phyloP scores from a whole-genome alignment of 2,888 invertebrate species.

The Amorpha juglandis region DNA sequence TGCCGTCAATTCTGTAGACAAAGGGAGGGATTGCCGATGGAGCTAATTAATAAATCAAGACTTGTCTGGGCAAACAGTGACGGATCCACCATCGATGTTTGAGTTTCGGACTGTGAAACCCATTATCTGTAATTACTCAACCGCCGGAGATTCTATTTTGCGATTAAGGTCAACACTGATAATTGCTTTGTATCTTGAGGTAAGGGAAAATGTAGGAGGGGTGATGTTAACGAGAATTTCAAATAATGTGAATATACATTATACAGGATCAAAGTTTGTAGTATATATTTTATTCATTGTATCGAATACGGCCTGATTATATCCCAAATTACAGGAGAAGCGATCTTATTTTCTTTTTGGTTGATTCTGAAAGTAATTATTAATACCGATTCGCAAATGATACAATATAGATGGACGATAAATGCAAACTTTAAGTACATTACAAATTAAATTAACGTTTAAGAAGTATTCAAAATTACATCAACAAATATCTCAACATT shows the following conservation, averaged over 20 bases:
- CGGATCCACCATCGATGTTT: slow-evolving; percentile 48
- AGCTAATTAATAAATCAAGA: slow-evolving; percentile 68
- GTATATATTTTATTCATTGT: background rate
- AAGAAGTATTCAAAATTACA: background rate
- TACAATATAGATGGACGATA: too few species aligned
- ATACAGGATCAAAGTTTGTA: background rate
- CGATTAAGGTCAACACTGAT: slow-evolving; percentile 24
- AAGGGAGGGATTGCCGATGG: slow-evolving; percentile 58
- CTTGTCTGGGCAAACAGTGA: slow-evolving; percentile 62
- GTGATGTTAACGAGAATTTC: background rate
- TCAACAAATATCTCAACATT: background rate
- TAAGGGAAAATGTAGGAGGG: slow-evolving; percentile 3
- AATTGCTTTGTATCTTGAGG: slow-evolving; percentile 14
- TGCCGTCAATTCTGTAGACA: slow-evolving; percentile 45
- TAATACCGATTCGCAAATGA: too few species aligned
- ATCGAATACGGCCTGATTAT: background rate
- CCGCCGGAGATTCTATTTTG: slow-evolving; percentile 31
- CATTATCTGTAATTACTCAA: slow-evolving; percentile 50
- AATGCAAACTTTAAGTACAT: too few species aligned
- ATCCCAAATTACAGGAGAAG: background rate
- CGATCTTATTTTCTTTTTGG: too few species aligned
- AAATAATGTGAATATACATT: background rate
- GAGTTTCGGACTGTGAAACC: slow-evolving; percentile 48
- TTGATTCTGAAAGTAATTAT: too few species aligned
- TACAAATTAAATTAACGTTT: slow-evolving; percentile 1